Base-by-base conservation (phyloP, 1,140 invertebrate genomes). In the Bilobella aurantiaca region DNA sequence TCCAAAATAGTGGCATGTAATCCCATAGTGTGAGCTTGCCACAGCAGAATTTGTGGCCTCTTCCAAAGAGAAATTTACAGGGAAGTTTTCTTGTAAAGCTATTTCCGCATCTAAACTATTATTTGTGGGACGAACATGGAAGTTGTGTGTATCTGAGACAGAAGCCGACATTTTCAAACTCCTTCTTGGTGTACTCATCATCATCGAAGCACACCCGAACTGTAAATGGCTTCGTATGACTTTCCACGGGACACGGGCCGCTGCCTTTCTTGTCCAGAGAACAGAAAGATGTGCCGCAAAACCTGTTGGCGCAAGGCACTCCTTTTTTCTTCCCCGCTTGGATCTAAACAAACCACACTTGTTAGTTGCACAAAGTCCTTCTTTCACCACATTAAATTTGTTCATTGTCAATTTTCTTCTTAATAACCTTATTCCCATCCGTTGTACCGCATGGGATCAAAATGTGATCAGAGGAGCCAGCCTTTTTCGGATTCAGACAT, bases 311-410 rank as follows among this genome's bases (percentile, higher is more conserved):
- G 58, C 72, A 73, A 25, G 72, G 72, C 12, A 71, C 68, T 61
- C 72, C 72, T 37, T 73, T 73, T 68, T 73, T 73, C 62, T 73
- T 73, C 21, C 72, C 72, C 34, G 72, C 62, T 70, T 73, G 72
- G 46, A 73, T 73, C 70, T 73, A 46, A 5, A 64, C 2, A 18
- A 18, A 46, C 16, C 42, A 14, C 23, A 62, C 12, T n/a, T n/a
- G n/a, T n/a, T 37, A 62, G 49, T n/a, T n/a, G n/a, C n/a, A n/a
- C n/a, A n/a, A n/a, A n/a, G n/a, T n/a, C n/a, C n/a, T n/a, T n/a
- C n/a, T n/a, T n/a, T n/a, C n/a, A n/a, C n/a, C n/a, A n/a, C n/a
- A n/a, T n/a, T n/a, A n/a, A n/a, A n/a, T n/a, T n/a, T n/a, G n/a
- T n/a, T n/a, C n/a, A n/a, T n/a, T n/a, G n/a, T n/a, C n/a, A n/a